These are phyloP conservation scores for Parascotia fuliginaria DNA, from an alignment of 2,888 invertebrate genomes.

Conservation along the genomic window DNA sequence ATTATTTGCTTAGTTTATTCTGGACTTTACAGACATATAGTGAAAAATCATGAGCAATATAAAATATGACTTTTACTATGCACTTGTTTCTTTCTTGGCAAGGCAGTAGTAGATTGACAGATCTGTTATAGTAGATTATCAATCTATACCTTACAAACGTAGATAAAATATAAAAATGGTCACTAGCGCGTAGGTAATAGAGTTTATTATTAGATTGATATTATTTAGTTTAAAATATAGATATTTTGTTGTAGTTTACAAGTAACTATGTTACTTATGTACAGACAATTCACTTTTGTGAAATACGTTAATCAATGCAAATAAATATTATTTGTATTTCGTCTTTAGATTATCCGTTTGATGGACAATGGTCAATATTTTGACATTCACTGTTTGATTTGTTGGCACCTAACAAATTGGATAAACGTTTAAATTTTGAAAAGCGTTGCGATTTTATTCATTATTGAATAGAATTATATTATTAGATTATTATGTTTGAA, in stretches of 20 bases:
- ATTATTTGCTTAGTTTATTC: no score
- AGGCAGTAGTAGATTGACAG: no score
- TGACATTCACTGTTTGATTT: not conserved
- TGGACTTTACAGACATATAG: no score
- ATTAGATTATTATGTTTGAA: not conserved
- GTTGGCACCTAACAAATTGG: not conserved
- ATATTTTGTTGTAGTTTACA: constrained; percentile 6
- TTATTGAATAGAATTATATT: not conserved
- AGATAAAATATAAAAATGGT: no score
- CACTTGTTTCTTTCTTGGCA: no score
- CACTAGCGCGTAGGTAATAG: no score
- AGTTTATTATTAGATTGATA: constrained; percentile 1
- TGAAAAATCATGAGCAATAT: no score
- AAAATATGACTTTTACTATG: no score
- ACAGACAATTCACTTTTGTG: constrained; percentile 31
- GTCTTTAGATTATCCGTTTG: not conserved
- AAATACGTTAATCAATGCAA: not conserved
- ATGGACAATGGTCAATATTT: not conserved
- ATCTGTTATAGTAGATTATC: no score
- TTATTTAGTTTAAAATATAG: constrained; percentile 6
- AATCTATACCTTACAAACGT: no score
- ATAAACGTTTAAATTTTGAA: not conserved
- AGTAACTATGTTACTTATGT: constrained; percentile 6
- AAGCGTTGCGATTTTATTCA: not conserved
- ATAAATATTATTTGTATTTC: not conserved